Conservation (phyloP, 2,888 invertebrate genomes). For the Eretmocerus hayati region DNA sequence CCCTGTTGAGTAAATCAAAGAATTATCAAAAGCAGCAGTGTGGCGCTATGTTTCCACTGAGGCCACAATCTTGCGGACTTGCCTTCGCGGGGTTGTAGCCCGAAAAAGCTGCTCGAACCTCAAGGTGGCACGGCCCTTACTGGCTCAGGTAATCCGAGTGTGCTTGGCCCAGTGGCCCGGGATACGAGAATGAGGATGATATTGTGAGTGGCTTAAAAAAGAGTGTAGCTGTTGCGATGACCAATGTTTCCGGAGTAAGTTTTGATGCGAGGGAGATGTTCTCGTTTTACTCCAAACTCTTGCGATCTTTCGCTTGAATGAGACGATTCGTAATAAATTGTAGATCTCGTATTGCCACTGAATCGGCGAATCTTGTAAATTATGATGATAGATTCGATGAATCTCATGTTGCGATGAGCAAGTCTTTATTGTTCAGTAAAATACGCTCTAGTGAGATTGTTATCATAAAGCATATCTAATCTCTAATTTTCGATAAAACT, state of each 20-base stretch:
- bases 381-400: background rate
- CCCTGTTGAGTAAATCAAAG: slow-evolving; percentile 29
- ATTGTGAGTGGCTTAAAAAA: background rate
- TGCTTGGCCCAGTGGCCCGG: background rate
- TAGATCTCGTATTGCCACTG: background rate
- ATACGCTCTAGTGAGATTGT: background rate
- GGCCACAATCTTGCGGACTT: slow-evolving; percentile 24
- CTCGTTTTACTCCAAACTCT: background rate
- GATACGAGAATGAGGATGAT: background rate
- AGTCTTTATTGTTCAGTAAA: background rate
- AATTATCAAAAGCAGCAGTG: slow-evolving; percentile 1
- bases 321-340: background rate
- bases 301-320: background rate
- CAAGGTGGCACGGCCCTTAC: background rate
- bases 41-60: slow-evolving; percentile 31
- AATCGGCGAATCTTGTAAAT: background rate
- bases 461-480: background rate
- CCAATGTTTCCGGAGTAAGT: background rate
- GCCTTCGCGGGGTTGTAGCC: slow-evolving; percentile 24
- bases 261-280: background rate
- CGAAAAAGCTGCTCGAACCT: background rate
- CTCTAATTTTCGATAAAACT: background rate
- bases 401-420: background rate
- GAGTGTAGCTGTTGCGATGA: background rate
- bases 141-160: background rate